Evolutionary conservation across 1,140 invertebrate species (phyloP).

Genomic region (Acyrthosiphon pisum): DNA sequence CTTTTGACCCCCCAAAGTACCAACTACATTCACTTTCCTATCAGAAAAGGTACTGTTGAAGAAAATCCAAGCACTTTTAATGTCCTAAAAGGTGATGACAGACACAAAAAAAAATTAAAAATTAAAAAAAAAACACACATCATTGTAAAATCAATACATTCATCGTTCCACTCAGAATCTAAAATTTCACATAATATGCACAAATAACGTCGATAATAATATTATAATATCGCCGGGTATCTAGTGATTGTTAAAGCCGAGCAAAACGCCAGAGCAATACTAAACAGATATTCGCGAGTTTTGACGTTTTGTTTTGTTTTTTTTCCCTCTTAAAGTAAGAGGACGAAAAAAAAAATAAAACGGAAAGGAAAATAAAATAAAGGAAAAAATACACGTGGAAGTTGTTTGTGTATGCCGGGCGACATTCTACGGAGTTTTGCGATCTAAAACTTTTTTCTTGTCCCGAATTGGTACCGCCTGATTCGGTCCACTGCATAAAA

Average conservation of each 20-base stretch:
- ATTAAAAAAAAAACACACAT: too few relatives aligned
- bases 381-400: slow-evolving; percentile 20
- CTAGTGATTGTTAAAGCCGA: slow-evolving; percentile 12
- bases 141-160: too few relatives aligned
- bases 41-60: too few relatives aligned
- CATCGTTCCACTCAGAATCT: too few relatives aligned
- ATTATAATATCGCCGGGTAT: background rate
- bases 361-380: slow-evolving; percentile 16
- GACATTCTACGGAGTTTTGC: slow-evolving; percentile 39
- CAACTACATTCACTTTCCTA: too few relatives aligned
- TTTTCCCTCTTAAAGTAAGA: background rate
- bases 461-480: slow-evolving; percentile 39
- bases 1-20: too few relatives aligned
- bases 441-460: slow-evolving; percentile 48
- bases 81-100: too few relatives aligned
- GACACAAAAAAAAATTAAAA: too few relatives aligned
- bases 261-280: background rate
- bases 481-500: slow-evolving; percentile 54
- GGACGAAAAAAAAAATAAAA: background rate
- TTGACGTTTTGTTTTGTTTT: slow-evolving; percentile 25
- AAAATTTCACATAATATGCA: background rate
- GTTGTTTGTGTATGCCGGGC: slow-evolving; percentile 47
- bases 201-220: background rate
- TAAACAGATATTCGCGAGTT: slow-evolving; percentile 33
- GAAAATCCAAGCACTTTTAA: too few relatives aligned